Conservation (phyloP, 37 sponge, comb jelly and placozoan genomes). For the Beroe ovata region DNA sequence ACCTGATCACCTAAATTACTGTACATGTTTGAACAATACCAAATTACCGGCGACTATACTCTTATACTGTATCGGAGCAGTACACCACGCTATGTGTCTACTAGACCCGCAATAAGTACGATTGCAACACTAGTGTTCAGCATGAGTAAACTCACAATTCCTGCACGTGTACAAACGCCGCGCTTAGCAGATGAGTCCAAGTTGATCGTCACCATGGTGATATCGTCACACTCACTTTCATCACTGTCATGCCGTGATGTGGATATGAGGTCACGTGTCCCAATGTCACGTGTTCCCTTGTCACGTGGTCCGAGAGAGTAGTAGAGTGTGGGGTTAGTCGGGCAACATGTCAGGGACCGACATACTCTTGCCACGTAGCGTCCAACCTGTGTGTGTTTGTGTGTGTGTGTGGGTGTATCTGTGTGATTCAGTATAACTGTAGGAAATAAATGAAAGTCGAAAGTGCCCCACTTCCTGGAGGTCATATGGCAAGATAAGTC, state of each 20-base stretch:
- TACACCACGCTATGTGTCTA: no score
- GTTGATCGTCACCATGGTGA: conserved; percentile 58
- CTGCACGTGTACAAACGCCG: background rate
- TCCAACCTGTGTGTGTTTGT: conserved; percentile 6
- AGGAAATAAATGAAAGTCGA: no score
- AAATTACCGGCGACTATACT: no score
- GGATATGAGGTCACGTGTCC: background rate
- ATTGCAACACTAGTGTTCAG: background rate
- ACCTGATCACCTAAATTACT: no score
- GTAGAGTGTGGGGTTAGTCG: background rate
- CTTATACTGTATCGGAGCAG: no score
- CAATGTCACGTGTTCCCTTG: background rate
- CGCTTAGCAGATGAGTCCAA: background rate
- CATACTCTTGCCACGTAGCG: background rate
- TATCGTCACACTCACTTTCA: conserved; percentile 45
- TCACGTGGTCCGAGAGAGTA: conserved; percentile 24
- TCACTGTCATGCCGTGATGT: background rate
- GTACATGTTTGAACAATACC: no score
- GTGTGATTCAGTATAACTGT: background rate
- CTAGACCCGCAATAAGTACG: no score
- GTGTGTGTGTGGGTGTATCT: background rate
- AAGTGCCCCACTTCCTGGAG: no score
- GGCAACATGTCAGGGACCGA: background rate
- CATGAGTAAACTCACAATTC: background rate
- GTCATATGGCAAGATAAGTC: no score